These are phyloP conservation scores for Syrista parreyssii DNA, from an alignment of 2,888 invertebrate genomes.

Conservation along the genomic window DNA sequence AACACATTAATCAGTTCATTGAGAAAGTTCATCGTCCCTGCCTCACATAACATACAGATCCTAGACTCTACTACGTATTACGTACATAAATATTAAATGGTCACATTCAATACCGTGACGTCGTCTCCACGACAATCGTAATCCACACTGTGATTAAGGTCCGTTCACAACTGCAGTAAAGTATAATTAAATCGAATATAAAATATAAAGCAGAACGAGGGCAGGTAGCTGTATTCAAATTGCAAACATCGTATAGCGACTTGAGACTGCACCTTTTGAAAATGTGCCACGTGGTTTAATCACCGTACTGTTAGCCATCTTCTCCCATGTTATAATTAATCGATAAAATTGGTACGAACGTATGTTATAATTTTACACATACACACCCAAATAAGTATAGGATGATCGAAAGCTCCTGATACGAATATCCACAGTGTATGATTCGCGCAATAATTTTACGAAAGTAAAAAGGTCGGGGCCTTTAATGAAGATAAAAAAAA, in stretches of 20 bases:
- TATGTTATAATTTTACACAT: background rate
- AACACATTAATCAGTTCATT: conserved; percentile 46
- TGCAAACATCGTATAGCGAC: background rate
- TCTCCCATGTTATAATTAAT: background rate
- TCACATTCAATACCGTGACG: background rate
- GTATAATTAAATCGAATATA: background rate
- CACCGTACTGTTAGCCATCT: background rate
- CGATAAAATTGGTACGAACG: background rate
- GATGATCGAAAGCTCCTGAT: background rate
- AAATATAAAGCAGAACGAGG: background rate
- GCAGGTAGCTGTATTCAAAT: background rate
- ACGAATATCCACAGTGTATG: background rate
- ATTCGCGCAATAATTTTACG: background rate
- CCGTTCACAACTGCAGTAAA: background rate
- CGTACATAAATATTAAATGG: background rate
- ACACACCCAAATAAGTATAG: background rate
- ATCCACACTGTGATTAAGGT: background rate
- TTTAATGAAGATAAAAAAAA: background rate
- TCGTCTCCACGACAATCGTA: background rate
- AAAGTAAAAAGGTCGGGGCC: background rate
- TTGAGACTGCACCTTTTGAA: background rate
- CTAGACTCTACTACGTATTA: background rate
- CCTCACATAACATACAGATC: background rate
- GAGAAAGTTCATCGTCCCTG: background rate
- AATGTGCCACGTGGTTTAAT: background rate